phyloP scores from a whole-genome alignment of 2,888 invertebrate genomes.

The Lagria hirta region DNA sequence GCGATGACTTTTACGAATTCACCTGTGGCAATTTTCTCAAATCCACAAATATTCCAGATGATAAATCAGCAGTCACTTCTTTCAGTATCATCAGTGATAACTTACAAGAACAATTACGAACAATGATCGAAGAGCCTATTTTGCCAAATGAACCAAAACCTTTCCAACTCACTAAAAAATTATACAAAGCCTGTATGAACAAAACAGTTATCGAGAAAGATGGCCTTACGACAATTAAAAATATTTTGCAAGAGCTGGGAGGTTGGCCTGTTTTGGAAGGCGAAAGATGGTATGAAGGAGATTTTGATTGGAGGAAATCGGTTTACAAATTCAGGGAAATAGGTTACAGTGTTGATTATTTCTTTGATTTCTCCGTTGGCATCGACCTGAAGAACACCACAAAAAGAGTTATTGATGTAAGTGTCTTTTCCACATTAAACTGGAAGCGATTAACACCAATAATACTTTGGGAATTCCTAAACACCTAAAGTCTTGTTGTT shows the following conservation, averaged over 20 bases:
- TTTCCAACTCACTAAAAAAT: slow-evolving; percentile 74
- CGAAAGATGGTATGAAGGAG: slow-evolving; percentile 67
- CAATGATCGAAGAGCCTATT: slow-evolving; percentile 68
- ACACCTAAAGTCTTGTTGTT: too few relatives aligned
- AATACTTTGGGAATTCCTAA: not conserved
- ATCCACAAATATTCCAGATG: slow-evolving; percentile 74
- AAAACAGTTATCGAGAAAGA: slow-evolving; percentile 77
- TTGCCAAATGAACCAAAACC: slow-evolving; percentile 65
- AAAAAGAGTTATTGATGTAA: slow-evolving; percentile 80
- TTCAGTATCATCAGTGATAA: slow-evolving; percentile 76
- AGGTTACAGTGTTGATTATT: slow-evolving; percentile 88
- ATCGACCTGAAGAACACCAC: slow-evolving; percentile 89
- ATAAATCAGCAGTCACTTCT: slow-evolving; percentile 75
- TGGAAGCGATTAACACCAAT: too few relatives aligned
- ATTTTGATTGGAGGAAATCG: slow-evolving; percentile 80
- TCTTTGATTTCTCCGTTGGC: slow-evolving; percentile 86
- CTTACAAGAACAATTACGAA: slow-evolving; percentile 71
- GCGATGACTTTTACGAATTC: slow-evolving; percentile 81
- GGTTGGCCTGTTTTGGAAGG: slow-evolving; percentile 93
- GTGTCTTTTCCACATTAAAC: slow-evolving; percentile 43
- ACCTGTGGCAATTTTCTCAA: slow-evolving; percentile 76
- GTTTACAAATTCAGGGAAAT: slow-evolving; percentile 77
- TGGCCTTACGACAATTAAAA: slow-evolving; percentile 71
- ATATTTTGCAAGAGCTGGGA: slow-evolving; percentile 75
- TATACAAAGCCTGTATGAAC: slow-evolving; percentile 88